Base-by-base conservation (phyloP, 2,797 vertebrate genomes). In the Paguma larvata region DNA sequence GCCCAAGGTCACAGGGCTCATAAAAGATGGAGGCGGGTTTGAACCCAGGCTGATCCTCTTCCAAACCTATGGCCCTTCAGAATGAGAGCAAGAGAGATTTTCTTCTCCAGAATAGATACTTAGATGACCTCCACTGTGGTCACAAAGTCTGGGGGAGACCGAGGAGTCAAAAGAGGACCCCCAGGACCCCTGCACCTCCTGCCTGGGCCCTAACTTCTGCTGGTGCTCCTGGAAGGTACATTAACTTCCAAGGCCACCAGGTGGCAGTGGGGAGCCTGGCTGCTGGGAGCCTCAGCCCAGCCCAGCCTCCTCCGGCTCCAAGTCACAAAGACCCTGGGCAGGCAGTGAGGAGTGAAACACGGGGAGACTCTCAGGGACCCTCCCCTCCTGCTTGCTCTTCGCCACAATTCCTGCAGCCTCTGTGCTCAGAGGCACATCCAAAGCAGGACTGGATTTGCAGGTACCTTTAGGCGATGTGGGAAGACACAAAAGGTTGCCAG, bases 291-390 rank as follows among this genome's bases (percentile, higher is more conserved):
- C 34, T 9, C 63, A 18, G 72, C 88, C 94, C 38, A 90, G 85
- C 86, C 96, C 86, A 84, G 67, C 38, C 34, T 44, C n/a, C 56
- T 73, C 34, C 51, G 15, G 72, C 82, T 75, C 62, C 1, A 19
- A 91, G 78, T 73, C 97, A 97, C 97, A 97, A 96, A 98, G 95
- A 83, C 89, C 68, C 77, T 34, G 78, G 48, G 70, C 41, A 23
- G 51, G 53, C 68, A 14, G 21, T 2, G 16, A 70, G 62, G 18
- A 56, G 34, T 34, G 53, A 89, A 30, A 59, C 70, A 23, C 38
- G 21, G 78, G 1, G 16, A 18, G 48, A 68, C 79, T 93, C 83
- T 56, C 46, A 59, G 41, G 12, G 6, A 82, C 23, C 38, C 34
- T 80, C 12, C 23, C 38, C n/a, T 44, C 56, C 41, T 48, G 68